phyloP scores from a whole-genome alignment of 2,113 vertebrate genomes.

The Vulpes lagopus region DNA sequence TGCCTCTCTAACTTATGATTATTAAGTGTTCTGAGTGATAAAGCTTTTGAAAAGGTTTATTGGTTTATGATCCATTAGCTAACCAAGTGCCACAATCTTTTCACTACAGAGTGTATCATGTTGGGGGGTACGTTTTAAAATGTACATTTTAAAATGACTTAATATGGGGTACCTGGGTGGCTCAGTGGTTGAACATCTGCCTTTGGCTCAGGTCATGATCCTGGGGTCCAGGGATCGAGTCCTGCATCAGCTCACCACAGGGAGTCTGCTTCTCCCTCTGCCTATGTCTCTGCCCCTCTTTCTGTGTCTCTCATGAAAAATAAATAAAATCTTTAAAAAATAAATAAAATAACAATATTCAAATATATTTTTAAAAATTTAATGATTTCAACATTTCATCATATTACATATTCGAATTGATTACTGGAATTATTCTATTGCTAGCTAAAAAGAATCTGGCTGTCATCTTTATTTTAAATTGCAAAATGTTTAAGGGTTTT shows the following conservation, averaged over 20 bases:
- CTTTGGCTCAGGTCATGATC: no score
- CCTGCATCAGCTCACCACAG: no score
- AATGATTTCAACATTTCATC: background rate
- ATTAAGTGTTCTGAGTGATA: background rate
- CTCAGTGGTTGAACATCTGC: no score
- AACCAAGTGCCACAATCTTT: background rate
- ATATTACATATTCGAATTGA: background rate
- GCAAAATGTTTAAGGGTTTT: slow-evolving; percentile 17
- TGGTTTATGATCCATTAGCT: background rate
- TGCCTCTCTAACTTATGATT: background rate
- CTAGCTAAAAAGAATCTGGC: background rate
- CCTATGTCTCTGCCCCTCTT: no score
- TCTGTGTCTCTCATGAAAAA: no score
- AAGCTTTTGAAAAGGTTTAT: background rate
- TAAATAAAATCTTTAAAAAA: no score
- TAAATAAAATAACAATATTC: background rate
- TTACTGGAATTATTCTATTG: slow-evolving; percentile 56
- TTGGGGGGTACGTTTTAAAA: background rate
- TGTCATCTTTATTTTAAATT: slow-evolving; percentile 48
- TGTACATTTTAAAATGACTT: background rate
- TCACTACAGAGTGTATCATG: background rate
- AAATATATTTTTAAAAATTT: no score
- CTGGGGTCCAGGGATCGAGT: no score
- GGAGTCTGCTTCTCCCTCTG: no score
- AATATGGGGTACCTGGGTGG: no score